Evolutionary conservation across 2,888 invertebrate genomes (phyloP), one percentile per base, ranked within the genome.

Genomic region (Trilocha varians): DNA sequence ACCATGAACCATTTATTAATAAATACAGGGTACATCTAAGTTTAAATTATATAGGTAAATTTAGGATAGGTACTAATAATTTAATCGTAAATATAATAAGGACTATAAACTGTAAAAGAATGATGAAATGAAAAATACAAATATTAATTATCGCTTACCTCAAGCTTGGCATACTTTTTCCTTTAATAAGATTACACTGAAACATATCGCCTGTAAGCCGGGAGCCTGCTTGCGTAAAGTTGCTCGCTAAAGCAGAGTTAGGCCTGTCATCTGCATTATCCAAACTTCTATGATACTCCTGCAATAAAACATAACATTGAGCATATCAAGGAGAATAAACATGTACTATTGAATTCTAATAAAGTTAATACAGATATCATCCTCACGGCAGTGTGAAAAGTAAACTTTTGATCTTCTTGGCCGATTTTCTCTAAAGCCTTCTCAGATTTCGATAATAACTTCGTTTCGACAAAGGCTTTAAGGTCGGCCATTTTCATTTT

Each of bases 161-260:
- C 47, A 97, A 86, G 66, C 96, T 96, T 3, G 97, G 97, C 96
- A 98, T 96, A 87, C 97, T 97, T 83, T 97, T 97, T 47, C 97
- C 97, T 87, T 97, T 95, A 47, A 95, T 92, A 39, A 97, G 87
- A 75, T 94, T 95, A 56, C 80, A 80, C 34, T 78, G 79, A 49
- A 88, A 84, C 39, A 84, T 65, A 54, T 88, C 87, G 14, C 84
- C 83, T 17, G 87, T 82, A 2, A 78, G 52, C 48, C 87, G 79
- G 0, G 89, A 88, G 11, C 87, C 87, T 39, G 88, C 70, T 0
- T 89, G 87, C 2, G 88, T 84, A 50, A 91, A 91, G 36, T 91
- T 90, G 41, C 89, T 87, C 39, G 89, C 89, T 1, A 93, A 89
- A 35, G 90, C 90, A 1, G 92, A 93, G 52, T 91, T 88, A 0